phyloP scores from a whole-genome alignment of 2,888 invertebrate species.

The Marronus borbonicus region DNA sequence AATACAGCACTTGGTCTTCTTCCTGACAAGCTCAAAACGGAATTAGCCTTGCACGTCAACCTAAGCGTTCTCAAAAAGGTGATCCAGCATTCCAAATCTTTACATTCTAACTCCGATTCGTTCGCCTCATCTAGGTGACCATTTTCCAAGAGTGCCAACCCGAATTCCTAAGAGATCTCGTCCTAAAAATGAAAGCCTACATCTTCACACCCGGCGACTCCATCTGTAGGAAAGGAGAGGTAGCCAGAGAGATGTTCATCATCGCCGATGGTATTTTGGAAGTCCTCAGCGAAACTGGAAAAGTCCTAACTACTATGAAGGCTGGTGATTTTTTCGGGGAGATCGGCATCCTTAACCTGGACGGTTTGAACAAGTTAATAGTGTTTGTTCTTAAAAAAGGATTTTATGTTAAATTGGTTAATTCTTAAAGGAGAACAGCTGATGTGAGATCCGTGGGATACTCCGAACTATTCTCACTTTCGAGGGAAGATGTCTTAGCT shows the following conservation, averaged over 20 bases:
- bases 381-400: slow-evolving; percentile 69
- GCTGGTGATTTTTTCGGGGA: slow-evolving; percentile 98
- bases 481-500: slow-evolving; percentile 92
- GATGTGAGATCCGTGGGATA: slow-evolving; percentile 97
- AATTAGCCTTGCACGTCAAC: slow-evolving; percentile 95
- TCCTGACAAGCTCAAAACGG: slow-evolving; percentile 97
- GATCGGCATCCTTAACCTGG: slow-evolving; percentile 95
- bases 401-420: slow-evolving; percentile 38
- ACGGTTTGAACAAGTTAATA: slow-evolving; percentile 92
- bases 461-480: slow-evolving; percentile 94
- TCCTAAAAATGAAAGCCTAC: slow-evolving; percentile 98
- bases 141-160: slow-evolving; percentile 98
- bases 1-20: slow-evolving; percentile 93
- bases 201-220: slow-evolving; percentile 98
- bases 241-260: slow-evolving; percentile 98
- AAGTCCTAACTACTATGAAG: slow-evolving; percentile 95
- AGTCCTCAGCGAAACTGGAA: slow-evolving; percentile 94
- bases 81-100: neutral
- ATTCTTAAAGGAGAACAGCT: slow-evolving; percentile 87
- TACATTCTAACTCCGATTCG: neutral
- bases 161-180: slow-evolving; percentile 96
- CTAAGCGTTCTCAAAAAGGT: slow-evolving; percentile 96
- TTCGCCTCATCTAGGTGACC: slow-evolving; percentile 80
- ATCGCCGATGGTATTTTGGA: slow-evolving; percentile 97
- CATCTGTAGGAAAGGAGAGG: slow-evolving; percentile 92